phyloP scores from a whole-genome alignment of 2,888 invertebrate genomes.

The Troides aeacus region DNA sequence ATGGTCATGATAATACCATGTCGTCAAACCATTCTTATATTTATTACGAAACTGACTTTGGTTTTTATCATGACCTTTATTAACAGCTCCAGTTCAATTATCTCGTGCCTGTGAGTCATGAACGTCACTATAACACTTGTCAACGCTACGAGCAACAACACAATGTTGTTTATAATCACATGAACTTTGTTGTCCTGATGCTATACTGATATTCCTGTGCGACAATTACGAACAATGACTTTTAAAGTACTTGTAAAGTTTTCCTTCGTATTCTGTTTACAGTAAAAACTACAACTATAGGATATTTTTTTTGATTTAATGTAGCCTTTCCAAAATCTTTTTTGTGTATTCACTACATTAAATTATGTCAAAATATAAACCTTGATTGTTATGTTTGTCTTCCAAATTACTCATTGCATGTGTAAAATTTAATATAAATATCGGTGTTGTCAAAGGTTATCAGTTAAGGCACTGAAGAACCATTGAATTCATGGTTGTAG shows the following conservation, averaged over 20 bases:
- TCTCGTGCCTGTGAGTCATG: constrained; percentile 19
- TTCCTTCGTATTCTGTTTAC: too few relatives aligned
- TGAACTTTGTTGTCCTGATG: neutral
- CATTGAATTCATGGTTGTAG: constrained; percentile 23
- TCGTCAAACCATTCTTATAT: constrained; percentile 25
- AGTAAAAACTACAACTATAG: too few relatives aligned
- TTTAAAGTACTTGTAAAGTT: too few relatives aligned
- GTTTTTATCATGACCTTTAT: constrained; percentile 27
- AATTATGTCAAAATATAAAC: neutral
- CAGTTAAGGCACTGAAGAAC: constrained; percentile 11
- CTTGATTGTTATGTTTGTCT: neutral
- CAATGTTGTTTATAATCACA: neutral
- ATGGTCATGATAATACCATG: constrained; percentile 29
- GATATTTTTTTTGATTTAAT: too few relatives aligned
- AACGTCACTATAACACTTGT: constrained; percentile 14
- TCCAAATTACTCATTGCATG: neutral
- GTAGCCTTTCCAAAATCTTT: too few relatives aligned
- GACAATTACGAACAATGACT: too few relatives aligned
- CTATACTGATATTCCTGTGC: too few relatives aligned
- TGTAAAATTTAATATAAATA: constrained; percentile 6
- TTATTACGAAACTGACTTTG: constrained; percentile 15
- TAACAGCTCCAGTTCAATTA: constrained; percentile 16
- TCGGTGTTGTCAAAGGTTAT: constrained; percentile 17
- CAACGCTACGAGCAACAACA: neutral
- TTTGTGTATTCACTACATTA: too few relatives aligned